Base-by-base conservation (phyloP, 1,140 invertebrate species). In the Drosophila melanogaster region DNA sequence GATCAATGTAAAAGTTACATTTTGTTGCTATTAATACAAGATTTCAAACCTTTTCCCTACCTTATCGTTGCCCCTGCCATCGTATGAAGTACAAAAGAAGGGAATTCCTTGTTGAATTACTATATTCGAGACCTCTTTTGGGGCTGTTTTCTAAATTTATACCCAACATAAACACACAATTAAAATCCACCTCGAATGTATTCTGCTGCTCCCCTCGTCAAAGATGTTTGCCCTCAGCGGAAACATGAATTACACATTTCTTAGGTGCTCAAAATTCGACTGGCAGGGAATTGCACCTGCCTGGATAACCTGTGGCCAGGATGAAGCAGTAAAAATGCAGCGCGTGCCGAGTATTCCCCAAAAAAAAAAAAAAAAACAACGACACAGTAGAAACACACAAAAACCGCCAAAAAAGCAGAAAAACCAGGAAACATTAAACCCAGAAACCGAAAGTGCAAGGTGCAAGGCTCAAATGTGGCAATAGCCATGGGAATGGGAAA, bases 241-340 rank as follows among this genome's bases (percentile, higher is more conserved):
- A 79, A 76, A 87, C 84, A 89, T 87, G 84, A 83, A 89, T 89
- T 87, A 84, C 81, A 77, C 79, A 85, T 85, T 85, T 85, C 56
- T 67, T 55, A 66, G 35, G 24, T 54, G 43, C 66, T 73, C 47
- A 37, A 57, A 85, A 80, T 77, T 77, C 74, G 76, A 49, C 56
- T 73, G 35, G 53, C 15, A 30, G 46, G 66, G 43, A 73, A 53
- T 84, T 84, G 78, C 83, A 87, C 83, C 83, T 87, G 83, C 76
- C 51, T 19, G 57, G 47, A 49, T 49, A 69, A 69, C 69, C 75
- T 69, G 79, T 35, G 62, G 66, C 62, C 64, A 64, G 75, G 83
- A 79, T 89, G 84, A 89, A 89, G 84, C 84, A 80, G 66, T 89
- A 89, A 89, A 89, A 89, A 83, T 89, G 84, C 84, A 89, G 79